Conservation (phyloP, 2,888 invertebrate species). For the Caradrina kadenii region DNA sequence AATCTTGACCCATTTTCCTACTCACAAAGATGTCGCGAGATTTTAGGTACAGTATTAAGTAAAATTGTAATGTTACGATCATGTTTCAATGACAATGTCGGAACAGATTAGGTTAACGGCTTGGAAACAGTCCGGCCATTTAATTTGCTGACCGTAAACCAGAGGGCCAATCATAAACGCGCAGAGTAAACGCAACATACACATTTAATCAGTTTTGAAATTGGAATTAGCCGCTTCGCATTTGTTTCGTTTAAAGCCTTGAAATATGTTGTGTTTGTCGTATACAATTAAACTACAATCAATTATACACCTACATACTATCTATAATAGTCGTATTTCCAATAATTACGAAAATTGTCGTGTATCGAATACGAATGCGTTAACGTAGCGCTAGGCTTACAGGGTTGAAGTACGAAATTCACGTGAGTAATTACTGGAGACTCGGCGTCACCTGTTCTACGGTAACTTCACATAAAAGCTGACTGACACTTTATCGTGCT, state of each 20-base stretch:
- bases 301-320: too few relatives aligned
- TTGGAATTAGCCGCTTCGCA: too few relatives aligned
- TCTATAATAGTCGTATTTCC: too few relatives aligned
- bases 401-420: conserved; percentile 26
- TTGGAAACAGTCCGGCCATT: conserved; percentile 54
- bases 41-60: background rate
- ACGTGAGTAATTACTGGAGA: conserved; percentile 41
- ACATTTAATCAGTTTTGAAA: too few relatives aligned
- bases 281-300: too few relatives aligned
- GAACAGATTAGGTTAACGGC: conserved; percentile 57
- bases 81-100: conserved; percentile 14
- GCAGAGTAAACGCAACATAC: background rate
- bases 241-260: too few relatives aligned
- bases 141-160: conserved; percentile 46
- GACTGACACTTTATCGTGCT: conserved; percentile 16
- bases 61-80: background rate
- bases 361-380: too few relatives aligned
- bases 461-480: conserved; percentile 16
- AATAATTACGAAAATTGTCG: too few relatives aligned
- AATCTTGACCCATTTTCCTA: background rate
- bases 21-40: background rate
- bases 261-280: too few relatives aligned
- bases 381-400: too few relatives aligned
- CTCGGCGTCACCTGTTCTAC: conserved; percentile 41
- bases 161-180: background rate